Evolutionary conservation across 92 coral and sea anemone genomes (phyloP).

Genomic region (Paragorgia papillata): DNA sequence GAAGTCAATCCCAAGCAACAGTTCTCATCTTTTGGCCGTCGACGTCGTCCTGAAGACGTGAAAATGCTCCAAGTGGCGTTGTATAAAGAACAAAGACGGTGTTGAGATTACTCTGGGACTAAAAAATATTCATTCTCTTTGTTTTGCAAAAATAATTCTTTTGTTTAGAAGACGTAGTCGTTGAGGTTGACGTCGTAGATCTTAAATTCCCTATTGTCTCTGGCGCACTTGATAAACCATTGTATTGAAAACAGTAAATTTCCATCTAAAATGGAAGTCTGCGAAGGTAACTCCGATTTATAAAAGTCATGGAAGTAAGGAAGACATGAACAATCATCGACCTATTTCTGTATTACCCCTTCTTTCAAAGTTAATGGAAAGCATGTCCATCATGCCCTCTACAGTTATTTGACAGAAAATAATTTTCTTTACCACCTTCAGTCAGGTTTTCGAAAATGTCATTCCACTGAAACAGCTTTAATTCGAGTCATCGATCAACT

Average conservation of each 20-base stretch:
- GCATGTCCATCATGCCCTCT: constrained; percentile 32
- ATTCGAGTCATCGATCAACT: constrained; percentile 41
- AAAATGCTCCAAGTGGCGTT: no score
- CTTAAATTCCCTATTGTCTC: constrained; percentile 14
- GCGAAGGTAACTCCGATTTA: constrained; percentile 53
- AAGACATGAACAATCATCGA: constrained; percentile 34
- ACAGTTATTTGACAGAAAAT: constrained; percentile 27
- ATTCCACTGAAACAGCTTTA: constrained; percentile 43
- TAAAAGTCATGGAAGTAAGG: constrained; percentile 51
- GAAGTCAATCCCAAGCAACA: no score
- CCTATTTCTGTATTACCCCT: constrained; percentile 38
- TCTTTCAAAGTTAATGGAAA: constrained; percentile 30
- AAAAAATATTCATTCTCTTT: no score
- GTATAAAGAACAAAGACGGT: no score
- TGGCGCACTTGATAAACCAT: constrained; percentile 42
- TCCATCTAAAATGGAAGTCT: constrained; percentile 54
- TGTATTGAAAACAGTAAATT: constrained; percentile 45
- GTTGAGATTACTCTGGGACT: no score
- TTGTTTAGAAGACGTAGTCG: no score
- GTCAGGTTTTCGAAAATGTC: constrained; percentile 30
- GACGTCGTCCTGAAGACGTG: no score
- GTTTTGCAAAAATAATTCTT: no score
- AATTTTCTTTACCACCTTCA: constrained; percentile 23
- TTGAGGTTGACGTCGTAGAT: neutral
- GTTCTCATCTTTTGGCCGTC: no score